phyloP scores from a whole-genome alignment of 1,140 invertebrate genomes.

The Drosophila leontia region DNA sequence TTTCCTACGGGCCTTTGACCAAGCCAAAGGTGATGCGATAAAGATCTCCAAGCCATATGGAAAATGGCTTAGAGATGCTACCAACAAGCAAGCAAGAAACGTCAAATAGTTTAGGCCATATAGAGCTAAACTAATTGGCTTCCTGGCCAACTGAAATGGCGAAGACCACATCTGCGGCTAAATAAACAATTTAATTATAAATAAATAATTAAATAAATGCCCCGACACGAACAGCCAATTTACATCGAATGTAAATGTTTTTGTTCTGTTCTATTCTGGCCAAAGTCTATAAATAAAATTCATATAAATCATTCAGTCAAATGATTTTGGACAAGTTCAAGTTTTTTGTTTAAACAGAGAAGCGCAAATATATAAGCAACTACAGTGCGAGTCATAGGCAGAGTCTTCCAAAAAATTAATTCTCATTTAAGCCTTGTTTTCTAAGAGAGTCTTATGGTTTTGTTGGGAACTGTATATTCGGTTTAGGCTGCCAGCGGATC shows the following conservation, averaged over 20 bases:
- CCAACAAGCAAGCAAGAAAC: slow-evolving; percentile 29
- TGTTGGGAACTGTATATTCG: slow-evolving; percentile 34
- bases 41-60: slow-evolving; percentile 28
- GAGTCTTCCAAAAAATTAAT: background rate
- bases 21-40: slow-evolving; percentile 17
- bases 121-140: slow-evolving; percentile 78
- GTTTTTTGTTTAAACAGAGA: slow-evolving; percentile 48
- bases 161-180: slow-evolving; percentile 60
- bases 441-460: slow-evolving; percentile 3
- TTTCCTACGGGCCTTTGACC: slow-evolving; percentile 27
- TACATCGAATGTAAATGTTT: slow-evolving; percentile 74
- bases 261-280: slow-evolving; percentile 22
- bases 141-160: slow-evolving; percentile 63
- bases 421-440: slow-evolving; percentile 3
- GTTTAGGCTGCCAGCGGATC: slow-evolving; percentile 51
- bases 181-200: slow-evolving; percentile 82
- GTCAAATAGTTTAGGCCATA: slow-evolving; percentile 77
- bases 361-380: slow-evolving; percentile 15
- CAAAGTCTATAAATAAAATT: slow-evolving; percentile 56
- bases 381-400: slow-evolving; percentile 45
- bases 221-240: slow-evolving; percentile 63
- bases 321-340: slow-evolving; percentile 69
- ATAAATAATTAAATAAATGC: slow-evolving; percentile 81
- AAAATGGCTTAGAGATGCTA: slow-evolving; percentile 35
- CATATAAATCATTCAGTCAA: slow-evolving; percentile 67